Evolutionary conservation across 2,113 vertebrate genomes (phyloP).

Genomic region (Anthoscopus minutus): DNA sequence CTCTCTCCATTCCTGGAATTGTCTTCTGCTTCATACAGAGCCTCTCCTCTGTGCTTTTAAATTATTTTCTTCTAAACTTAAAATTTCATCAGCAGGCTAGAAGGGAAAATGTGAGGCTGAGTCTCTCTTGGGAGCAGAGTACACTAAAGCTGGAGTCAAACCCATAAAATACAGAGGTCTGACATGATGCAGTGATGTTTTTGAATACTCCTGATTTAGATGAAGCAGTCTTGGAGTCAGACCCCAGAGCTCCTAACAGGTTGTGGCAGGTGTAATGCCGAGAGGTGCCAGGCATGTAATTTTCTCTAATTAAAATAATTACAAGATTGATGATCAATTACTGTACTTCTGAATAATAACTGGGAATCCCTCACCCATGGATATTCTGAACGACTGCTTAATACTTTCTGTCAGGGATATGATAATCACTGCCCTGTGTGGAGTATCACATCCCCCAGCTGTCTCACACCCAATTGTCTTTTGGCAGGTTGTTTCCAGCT

Average conservation of each 20-base stretch:
- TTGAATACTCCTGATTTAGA: not conserved
- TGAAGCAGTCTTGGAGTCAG: not conserved
- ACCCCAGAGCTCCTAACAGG: not conserved
- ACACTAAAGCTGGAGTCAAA: not conserved
- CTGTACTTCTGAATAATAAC: not conserved
- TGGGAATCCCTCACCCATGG: not conserved
- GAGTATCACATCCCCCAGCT: not conserved
- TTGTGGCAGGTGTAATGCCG: not conserved
- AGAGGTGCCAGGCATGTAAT: not conserved
- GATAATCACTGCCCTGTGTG: not conserved
- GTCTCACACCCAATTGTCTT: not conserved
- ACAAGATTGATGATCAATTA: constrained; percentile 1
- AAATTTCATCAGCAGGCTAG: not conserved
- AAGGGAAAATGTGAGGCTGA: not conserved
- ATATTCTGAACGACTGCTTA: not conserved
- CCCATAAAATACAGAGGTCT: not conserved
- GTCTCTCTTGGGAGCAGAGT: not conserved
- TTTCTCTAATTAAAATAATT: constrained; percentile 47
- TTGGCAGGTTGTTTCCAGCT: not conserved
- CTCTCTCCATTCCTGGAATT: not conserved
- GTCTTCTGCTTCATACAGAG: not conserved
- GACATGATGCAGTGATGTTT: not conserved
- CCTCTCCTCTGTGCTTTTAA: not conserved
- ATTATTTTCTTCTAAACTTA: not conserved
- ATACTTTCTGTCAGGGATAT: not conserved